Evolutionary conservation across 2,888 invertebrate genomes (phyloP).

Genomic region (Acrocyrtus sp.): DNA sequence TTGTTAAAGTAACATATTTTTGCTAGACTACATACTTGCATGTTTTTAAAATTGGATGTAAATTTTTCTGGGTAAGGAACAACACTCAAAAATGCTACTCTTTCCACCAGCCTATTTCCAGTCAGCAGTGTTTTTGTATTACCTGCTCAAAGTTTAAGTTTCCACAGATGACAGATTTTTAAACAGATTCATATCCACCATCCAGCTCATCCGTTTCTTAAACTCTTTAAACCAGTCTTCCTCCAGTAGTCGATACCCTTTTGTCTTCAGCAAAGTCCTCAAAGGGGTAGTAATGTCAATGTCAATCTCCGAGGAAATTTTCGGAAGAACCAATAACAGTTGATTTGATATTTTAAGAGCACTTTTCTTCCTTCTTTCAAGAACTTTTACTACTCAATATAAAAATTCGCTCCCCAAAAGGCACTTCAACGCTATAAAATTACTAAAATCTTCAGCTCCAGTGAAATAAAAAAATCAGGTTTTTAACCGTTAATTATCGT

Average conservation of each 20-base stretch:
- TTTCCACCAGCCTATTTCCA: no score
- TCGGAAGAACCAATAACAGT: constrained; percentile 50
- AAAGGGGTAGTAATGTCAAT: constrained; percentile 40
- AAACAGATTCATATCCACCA: constrained; percentile 42
- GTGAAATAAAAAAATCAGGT: no score
- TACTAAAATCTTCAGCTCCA: no score
- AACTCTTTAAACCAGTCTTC: constrained; percentile 48
- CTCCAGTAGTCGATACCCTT: constrained; percentile 34
- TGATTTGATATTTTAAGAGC: constrained; percentile 48
- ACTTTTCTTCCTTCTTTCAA: no score
- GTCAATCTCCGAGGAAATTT: constrained; percentile 50
- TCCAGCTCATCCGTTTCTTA: constrained; percentile 48
- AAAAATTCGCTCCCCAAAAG: no score
- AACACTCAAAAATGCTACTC: no score
- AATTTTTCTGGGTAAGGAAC: constrained; percentile 71
- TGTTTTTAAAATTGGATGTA: constrained; percentile 38
- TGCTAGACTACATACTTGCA: constrained; percentile 19
- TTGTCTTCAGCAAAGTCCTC: constrained; percentile 24
- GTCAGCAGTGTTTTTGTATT: no score
- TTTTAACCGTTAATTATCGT: no score
- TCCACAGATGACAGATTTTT: constrained; percentile 51
- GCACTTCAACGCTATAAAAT: no score
- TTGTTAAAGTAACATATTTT: background rate
- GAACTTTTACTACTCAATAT: no score
- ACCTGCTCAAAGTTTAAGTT: constrained; percentile 55